These are phyloP conservation scores for Manis pentadactyla DNA, from an alignment of 2,797 vertebrate species.

Conservation along the genomic window DNA sequence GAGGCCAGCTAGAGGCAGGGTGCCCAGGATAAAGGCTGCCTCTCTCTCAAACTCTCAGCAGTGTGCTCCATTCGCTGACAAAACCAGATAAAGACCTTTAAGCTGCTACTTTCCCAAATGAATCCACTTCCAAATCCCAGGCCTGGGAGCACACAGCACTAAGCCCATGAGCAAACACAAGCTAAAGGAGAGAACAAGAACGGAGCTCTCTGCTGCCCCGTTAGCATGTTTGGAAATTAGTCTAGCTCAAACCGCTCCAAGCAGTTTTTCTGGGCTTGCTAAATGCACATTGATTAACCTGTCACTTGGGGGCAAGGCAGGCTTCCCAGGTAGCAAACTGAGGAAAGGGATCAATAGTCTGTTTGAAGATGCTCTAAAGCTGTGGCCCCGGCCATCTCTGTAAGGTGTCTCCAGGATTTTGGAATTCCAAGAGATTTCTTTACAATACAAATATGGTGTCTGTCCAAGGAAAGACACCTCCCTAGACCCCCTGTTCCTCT, in stretches of 20 bases:
- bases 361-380: not conserved
- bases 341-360: not conserved
- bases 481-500: not conserved
- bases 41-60: not conserved
- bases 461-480: not conserved
- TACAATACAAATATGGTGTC: not conserved
- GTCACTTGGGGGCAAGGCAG: not conserved
- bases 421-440: not conserved
- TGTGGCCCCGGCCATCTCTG: not conserved
- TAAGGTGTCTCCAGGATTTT: not conserved
- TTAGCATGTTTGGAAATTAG: conserved; percentile 1
- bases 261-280: not conserved
- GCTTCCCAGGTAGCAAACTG: not conserved
- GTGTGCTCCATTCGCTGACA: not conserved
- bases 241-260: not conserved
- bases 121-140: conserved; percentile 26
- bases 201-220: not conserved
- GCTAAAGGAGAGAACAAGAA: not conserved
- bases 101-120: conserved; percentile 11
- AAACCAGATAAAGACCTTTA: conserved; percentile 61
- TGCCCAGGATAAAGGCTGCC: fast-evolving
- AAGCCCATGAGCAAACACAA: conserved; percentile 71
- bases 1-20: not conserved
- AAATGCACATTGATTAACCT: not conserved
- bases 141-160: conserved; percentile 21